Conservation (phyloP, 2,797 vertebrate species). For the Catostomus latipinnis region DNA sequence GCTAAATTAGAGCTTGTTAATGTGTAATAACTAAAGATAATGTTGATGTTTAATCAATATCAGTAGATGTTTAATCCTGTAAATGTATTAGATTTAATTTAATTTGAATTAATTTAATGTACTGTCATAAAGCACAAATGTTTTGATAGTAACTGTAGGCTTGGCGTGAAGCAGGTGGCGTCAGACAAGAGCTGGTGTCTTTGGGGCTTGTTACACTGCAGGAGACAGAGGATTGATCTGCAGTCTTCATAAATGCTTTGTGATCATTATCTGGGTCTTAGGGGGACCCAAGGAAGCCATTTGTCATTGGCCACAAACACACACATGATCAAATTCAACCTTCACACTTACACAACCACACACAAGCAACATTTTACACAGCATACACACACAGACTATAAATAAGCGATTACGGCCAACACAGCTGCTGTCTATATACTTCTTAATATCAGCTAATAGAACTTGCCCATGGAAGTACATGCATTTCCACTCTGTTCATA, state of each 20-base stretch:
- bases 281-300: slow-evolving; percentile 54
- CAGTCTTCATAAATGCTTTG: slow-evolving; percentile 63
- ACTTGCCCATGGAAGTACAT: slow-evolving; percentile 21
- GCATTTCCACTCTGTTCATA: slow-evolving; percentile 33
- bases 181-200: slow-evolving; percentile 10
- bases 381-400: slow-evolving; percentile 5
- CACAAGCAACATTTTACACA: not conserved
- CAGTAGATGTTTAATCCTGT: not conserved
- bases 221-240: slow-evolving; percentile 59
- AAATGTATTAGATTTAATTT: not conserved
- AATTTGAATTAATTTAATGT: not conserved
- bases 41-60: not conserved
- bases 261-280: slow-evolving; percentile 64
- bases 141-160: slow-evolving; percentile 32
- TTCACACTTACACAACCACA: not conserved
- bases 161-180: slow-evolving; percentile 17
- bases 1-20: not conserved
- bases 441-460: slow-evolving; percentile 30
- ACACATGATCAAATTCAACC: slow-evolving; percentile 3
- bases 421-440: slow-evolving; percentile 26
- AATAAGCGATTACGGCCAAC: slow-evolving; percentile 23
- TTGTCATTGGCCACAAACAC: slow-evolving; percentile 50
- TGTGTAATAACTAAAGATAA: not conserved
- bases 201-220: slow-evolving; percentile 28
- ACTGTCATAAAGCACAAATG: slow-evolving; percentile 7